Evolutionary conservation across 2,888 invertebrate genomes (phyloP), one percentile per base, ranked within the genome.

Genomic region (Tryphoninae sp.): DNA sequence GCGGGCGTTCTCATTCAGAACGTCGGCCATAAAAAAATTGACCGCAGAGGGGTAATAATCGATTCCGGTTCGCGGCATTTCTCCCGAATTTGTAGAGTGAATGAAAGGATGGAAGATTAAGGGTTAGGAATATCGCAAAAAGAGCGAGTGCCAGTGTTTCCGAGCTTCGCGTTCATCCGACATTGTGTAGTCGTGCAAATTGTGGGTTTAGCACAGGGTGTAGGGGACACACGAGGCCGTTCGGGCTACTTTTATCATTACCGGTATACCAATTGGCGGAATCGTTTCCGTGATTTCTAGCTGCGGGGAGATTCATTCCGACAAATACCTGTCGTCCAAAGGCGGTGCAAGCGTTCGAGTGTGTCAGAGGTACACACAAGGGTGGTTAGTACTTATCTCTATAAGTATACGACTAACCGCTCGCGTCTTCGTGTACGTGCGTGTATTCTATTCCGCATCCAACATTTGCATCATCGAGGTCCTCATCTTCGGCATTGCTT

Each of bases 171-270:
- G 64, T 62, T 68, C 68, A 65, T 61, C 67, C 53, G 80, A 82
- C 73, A 83, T 81, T 84, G 83, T 84, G 83, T 84, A 72, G 77
- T 59, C 61, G 77, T 59, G 82, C 69, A 79, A 78, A 82, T 79
- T 82, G 79, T 45, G 72, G 81, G 82, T 53, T 72, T 73, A 75
- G 53, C 61, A 80, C 69, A 64, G 71, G 45, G 65, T 69, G 22
- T 75, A n/a, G 62, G 26, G 62, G 26, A 51, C 16, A 64, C 16
- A 64, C 42, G 53, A 53, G 64, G 68, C 51, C 58, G 53, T 19
- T 62, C 9, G 49, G 45, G 64, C 80, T 64, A 81, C 80, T 83
- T 84, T 87, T 86, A 85, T 86, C 85, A 88, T 89, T 87, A 88
- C 80, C 8, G 9, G 53, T 7, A 22, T 53, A 80, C 82, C 85